Conservation (phyloP, 2,797 vertebrate species). For the Artibeus jamaicensis region DNA sequence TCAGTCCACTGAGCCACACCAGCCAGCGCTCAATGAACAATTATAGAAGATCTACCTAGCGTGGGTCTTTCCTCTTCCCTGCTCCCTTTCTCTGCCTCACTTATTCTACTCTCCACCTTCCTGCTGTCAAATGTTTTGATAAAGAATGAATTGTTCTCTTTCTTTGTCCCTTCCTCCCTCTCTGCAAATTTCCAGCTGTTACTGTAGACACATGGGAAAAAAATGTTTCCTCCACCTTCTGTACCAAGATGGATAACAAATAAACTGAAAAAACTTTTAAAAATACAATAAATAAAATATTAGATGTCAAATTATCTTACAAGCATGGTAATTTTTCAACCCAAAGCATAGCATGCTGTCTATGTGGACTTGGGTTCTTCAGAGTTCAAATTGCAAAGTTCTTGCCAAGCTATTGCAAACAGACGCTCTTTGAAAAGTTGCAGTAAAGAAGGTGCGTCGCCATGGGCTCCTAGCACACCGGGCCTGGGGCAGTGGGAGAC, state of each 20-base stretch:
- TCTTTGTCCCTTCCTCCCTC: neutral
- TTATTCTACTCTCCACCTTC: neutral
- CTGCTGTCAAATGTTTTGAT: neutral
- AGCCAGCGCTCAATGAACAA: neutral
- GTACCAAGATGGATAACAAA: slow-evolving; percentile 9
- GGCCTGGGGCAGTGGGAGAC: neutral
- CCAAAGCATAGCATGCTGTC: neutral
- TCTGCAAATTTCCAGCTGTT: neutral
- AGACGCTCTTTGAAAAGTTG: neutral
- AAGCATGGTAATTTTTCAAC: neutral
- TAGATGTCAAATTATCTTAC: neutral
- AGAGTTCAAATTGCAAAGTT: neutral
- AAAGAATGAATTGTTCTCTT: neutral
- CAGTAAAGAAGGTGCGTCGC: neutral
- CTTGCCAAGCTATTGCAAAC: slow-evolving; percentile 1
- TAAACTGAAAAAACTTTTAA: neutral
- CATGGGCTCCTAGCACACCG: neutral
- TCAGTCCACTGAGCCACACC: too few relatives aligned
- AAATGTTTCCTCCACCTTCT: slow-evolving; percentile 16
- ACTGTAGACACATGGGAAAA: neutral
- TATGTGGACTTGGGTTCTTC: neutral
- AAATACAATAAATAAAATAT: slow-evolving; percentile 12
- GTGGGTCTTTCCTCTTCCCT: neutral
- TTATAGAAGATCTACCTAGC: neutral
- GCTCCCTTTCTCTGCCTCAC: neutral